Evolutionary conservation across 1,140 invertebrate genomes (phyloP), one percentile per base, ranked within the genome.

Genomic region (Trachymyrmex septentrionalis): DNA sequence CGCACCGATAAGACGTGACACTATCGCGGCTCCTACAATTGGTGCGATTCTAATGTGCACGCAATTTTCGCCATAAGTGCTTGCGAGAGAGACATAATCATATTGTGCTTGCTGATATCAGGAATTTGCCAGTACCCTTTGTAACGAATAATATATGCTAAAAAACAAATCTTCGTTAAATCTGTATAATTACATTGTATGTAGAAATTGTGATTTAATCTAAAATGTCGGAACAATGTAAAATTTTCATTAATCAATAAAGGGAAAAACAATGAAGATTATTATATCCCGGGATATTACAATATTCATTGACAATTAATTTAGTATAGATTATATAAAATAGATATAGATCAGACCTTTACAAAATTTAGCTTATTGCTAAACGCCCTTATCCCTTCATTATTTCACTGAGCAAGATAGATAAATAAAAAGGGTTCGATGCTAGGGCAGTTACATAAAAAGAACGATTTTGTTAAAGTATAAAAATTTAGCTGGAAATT

Each of bases 1-100:
- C 34, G 34, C 24, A 14, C 34, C 34, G 78, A 81, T 81, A 81
- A 81, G 78, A 81, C 64, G 64, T 38, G 50, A 71, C 78, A 59
- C 48, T 71, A 81, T 69, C 50, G 64, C 19, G 50, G 12, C 14
- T 24, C 50, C 50, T 30, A 16, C 77, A 69, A 69, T 71, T 81
- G 77, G 27, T 44, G 61, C 34, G 12, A 61, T 63, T 55, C 44
- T 61, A 61, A 85, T 55, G 34, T 61, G 64, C 21, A 77, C 61
- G 63, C 59, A 66, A 77, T 85, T 77, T 78, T 75, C 63, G 16
- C 27, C 59, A 19, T 50, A 72, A 85, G 38, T 53, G 44, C 57
- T 30, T 50, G 57, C n/a, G 38, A 67, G 30, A 38, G 66, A 44
- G 38, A 30, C 16, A 50, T 30, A 67, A 66, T 44, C 12, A 69